Evolutionary conservation across 2,888 invertebrate species (phyloP).

Genomic region (Ernsta delagoae): DNA sequence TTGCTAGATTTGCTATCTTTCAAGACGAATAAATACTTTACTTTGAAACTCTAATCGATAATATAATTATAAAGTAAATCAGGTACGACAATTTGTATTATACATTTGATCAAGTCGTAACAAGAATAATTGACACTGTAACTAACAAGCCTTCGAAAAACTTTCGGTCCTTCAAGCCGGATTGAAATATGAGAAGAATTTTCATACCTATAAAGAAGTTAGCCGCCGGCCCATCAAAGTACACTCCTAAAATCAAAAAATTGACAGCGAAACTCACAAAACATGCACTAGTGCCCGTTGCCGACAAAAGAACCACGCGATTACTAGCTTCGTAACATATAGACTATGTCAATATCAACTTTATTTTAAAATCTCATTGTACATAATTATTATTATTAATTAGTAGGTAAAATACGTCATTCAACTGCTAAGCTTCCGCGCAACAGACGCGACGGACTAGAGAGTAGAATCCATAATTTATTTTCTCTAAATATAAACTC

Average conservation of each 20-base stretch:
- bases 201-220: not conserved
- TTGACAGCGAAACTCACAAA: constrained; percentile 46
- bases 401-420: constrained; percentile 49
- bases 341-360: constrained; percentile 61
- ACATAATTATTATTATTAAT: constrained; percentile 46
- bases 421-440: constrained; percentile 44
- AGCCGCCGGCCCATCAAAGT: constrained; percentile 50
- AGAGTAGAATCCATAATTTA: constrained; percentile 57
- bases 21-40: constrained; percentile 18
- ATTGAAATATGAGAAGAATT: constrained; percentile 17
- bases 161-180: constrained; percentile 40
- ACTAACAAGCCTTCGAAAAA: constrained; percentile 11
- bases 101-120: constrained; percentile 29
- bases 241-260: constrained; percentile 46
- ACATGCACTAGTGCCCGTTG: constrained; percentile 55
- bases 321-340: constrained; percentile 62
- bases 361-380: constrained; percentile 60
- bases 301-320: constrained; percentile 61
- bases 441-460: constrained; percentile 35
- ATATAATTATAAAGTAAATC: constrained; percentile 26
- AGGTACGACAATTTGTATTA: constrained; percentile 37
- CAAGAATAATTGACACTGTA: constrained; percentile 34
- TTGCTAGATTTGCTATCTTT: constrained; percentile 16
- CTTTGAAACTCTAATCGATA: constrained; percentile 20
- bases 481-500: constrained; percentile 76